Conservation (phyloP, 2,113 vertebrate species). For the Mirounga angustirostris region DNA sequence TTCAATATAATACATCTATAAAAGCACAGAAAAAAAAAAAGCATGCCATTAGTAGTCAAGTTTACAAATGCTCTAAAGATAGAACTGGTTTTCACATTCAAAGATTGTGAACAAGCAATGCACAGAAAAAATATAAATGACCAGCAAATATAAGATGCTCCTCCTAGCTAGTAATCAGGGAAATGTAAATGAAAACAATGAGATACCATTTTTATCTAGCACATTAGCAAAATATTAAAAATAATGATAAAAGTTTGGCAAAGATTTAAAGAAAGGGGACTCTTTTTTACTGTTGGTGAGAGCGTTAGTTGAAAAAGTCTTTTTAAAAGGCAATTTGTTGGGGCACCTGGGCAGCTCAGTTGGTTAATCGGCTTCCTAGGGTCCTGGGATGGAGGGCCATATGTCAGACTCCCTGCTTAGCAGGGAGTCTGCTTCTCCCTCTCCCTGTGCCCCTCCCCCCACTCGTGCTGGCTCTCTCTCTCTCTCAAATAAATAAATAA, state of each 20-base stretch:
- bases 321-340: background rate
- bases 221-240: conserved; percentile 34
- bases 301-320: background rate
- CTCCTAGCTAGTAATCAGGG: background rate
- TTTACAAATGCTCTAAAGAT: conserved; percentile 33
- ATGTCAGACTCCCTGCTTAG: no score
- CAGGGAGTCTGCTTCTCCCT: no score
- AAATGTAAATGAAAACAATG: conserved; percentile 13
- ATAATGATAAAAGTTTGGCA: background rate
- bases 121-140: background rate
- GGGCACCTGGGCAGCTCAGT: no score
- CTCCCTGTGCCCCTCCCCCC: no score
- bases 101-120: background rate
- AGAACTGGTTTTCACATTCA: background rate
- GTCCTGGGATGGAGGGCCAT: no score
- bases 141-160: background rate
- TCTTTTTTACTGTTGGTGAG: background rate
- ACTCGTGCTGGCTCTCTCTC: no score
- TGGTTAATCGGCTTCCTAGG: no score
- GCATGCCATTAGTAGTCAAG: background rate
- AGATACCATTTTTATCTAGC: background rate
- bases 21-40: background rate
- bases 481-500: background rate
- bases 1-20: conserved; percentile 36
- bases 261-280: background rate